Evolutionary conservation across 1,140 invertebrate species (phyloP), one percentile per base, ranked within the genome.

Genomic region (Apolygus lucorum): DNA sequence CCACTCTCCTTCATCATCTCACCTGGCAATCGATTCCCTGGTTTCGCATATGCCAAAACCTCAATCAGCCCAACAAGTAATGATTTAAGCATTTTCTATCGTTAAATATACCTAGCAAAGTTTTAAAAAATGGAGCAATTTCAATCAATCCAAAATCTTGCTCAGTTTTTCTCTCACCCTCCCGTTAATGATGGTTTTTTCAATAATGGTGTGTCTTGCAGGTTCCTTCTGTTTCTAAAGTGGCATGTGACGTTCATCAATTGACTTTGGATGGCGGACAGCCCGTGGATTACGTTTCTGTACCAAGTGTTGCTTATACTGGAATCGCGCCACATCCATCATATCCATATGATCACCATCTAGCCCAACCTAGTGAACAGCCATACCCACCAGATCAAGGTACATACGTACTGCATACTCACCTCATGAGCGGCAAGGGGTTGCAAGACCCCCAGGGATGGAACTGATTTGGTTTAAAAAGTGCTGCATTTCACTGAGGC

Each of bases 191-290:
- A n/a, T n/a, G n/a, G n/a, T n/a, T n/a, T n/a, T n/a, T n/a, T n/a
- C n/a, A n/a, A n/a, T n/a, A n/a, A n/a, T n/a, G n/a, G n/a, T 67
- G 13, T 1, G 66, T 25, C 2, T 74, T 74, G 21, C 59, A 83
- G 82, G 81, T 83, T 69, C 85, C 85, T 67, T 86, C 84, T 25
- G 84, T 86, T 29, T 85, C 85, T 52, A 87, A 87, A 78, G 83
- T 86, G n/a, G 82, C 86, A 21, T 79, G 85, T 68, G 85, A 87
- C 76, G 81, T 87, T 25, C 84, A 85, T 68, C 85, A 87, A 78
- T 81, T 87, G 79, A 85, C 85, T 73, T 84, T 86, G 65, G 85
- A 87, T 77, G 81, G 82, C 63, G 77, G 82, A 72, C 77, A 78
- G 67, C 74, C 80, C n/a, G 72, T 71, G 14, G 73, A 74, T 67